phyloP scores from a whole-genome alignment of 2,113 vertebrate genomes.

The Dipodomys stephensi region DNA sequence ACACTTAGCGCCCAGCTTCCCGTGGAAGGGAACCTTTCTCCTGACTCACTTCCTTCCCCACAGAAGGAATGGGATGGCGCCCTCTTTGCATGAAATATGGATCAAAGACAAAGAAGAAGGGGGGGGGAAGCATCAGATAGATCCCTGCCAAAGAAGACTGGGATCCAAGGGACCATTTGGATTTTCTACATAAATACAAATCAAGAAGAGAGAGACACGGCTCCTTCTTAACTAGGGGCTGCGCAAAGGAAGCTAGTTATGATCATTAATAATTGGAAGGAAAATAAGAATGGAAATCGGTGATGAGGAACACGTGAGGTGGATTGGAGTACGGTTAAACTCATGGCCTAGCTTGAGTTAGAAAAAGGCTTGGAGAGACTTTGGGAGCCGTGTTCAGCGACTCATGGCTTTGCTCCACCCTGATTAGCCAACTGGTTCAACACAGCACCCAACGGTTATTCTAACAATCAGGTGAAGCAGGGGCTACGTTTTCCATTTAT shows the following conservation, averaged over 20 bases:
- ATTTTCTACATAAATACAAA: not conserved
- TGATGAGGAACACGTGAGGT: not conserved
- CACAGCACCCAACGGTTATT: not conserved
- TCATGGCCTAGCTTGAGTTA: not conserved
- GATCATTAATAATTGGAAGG: not conserved
- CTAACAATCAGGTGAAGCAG: not conserved
- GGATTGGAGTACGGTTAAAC: not conserved
- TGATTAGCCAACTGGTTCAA: too few relatives aligned
- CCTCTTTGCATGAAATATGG: not conserved
- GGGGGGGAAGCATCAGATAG: not conserved
- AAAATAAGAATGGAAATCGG: not conserved
- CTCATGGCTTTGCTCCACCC: not conserved
- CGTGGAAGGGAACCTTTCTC: not conserved
- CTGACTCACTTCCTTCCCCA: not conserved
- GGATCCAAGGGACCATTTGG: rapidly evolving
- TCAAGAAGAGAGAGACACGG: not conserved
- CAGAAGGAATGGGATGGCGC: not conserved
- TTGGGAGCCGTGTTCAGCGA: not conserved
- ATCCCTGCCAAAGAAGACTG: not conserved
- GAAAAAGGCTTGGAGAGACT: not conserved
- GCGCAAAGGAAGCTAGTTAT: not conserved
- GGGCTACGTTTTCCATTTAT: not conserved
- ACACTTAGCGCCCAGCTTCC: not conserved
- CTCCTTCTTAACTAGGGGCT: not conserved
- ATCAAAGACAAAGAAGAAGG: not conserved